These are phyloP conservation scores for Druon quercuslanigerum DNA, from an alignment of 1,140 invertebrate genomes.

Conservation along the genomic window DNA sequence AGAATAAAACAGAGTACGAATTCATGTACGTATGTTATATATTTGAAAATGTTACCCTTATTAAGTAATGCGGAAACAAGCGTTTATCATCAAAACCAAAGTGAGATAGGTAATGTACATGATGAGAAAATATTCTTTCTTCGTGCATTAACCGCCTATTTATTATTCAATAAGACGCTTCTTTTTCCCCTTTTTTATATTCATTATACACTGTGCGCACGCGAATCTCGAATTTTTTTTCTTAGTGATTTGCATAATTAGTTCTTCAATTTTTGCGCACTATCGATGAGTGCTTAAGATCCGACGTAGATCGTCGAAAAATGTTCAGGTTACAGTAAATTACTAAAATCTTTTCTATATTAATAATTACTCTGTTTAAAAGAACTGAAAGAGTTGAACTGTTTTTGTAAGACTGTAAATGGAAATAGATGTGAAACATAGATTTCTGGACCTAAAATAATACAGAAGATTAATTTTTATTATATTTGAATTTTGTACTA, in stretches of 20 bases:
- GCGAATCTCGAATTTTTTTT: background rate
- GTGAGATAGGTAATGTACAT: conserved; percentile 49
- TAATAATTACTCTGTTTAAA: background rate
- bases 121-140: background rate
- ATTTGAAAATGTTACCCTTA: conserved; percentile 58
- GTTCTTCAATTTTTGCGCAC: background rate
- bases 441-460: too few relatives aligned
- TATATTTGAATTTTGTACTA: too few relatives aligned
- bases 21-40: conserved; percentile 56
- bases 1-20: conserved; percentile 56
- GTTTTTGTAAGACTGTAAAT: too few relatives aligned
- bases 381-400: too few relatives aligned
- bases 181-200: background rate
- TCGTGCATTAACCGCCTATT: conserved; percentile 54
- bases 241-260: background rate
- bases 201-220: too few relatives aligned
- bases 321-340: background rate
- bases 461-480: too few relatives aligned
- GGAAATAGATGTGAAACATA: too few relatives aligned
- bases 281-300: background rate
- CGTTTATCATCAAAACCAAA: conserved; percentile 62
- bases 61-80: conserved; percentile 52
- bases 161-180: conserved; percentile 46
- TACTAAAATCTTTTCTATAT: background rate
- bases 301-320: background rate